phyloP scores from a whole-genome alignment of 2,113 vertebrate species.

The Chloropsis cyanopogon region DNA sequence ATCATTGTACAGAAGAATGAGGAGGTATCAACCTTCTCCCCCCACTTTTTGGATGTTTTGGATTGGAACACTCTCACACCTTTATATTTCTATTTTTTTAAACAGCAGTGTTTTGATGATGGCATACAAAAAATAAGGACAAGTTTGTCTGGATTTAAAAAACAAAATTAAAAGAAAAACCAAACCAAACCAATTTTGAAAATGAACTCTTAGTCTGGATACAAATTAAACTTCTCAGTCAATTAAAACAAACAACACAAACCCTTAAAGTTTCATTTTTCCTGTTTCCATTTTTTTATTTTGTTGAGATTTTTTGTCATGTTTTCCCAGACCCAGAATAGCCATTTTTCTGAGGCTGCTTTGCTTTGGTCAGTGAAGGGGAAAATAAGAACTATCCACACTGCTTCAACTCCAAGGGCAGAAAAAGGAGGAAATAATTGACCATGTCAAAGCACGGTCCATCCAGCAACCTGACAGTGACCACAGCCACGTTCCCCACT shows the following conservation, averaged over 20 bases:
- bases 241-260: not conserved
- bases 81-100: fast-evolving
- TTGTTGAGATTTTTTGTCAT: not conserved
- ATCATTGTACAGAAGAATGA: fast-evolving
- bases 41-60: fast-evolving
- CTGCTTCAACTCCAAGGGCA: fast-evolving
- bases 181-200: not conserved
- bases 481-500: fast-evolving
- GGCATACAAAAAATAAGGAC: not conserved
- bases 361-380: not conserved
- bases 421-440: not conserved
- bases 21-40: too few species aligned
- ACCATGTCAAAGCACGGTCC: fast-evolving
- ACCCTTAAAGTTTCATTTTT: not conserved
- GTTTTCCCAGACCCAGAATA: not conserved
- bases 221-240: not conserved
- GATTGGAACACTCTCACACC: not conserved
- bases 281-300: not conserved
- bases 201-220: not conserved
- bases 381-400: not conserved
- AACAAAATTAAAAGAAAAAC: fast-evolving
- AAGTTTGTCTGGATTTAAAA: not conserved
- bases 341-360: not conserved
- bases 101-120: not conserved
- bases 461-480: not conserved